phyloP scores from a whole-genome alignment of 2,113 vertebrate species.

The Pangasianodon gigas region DNA sequence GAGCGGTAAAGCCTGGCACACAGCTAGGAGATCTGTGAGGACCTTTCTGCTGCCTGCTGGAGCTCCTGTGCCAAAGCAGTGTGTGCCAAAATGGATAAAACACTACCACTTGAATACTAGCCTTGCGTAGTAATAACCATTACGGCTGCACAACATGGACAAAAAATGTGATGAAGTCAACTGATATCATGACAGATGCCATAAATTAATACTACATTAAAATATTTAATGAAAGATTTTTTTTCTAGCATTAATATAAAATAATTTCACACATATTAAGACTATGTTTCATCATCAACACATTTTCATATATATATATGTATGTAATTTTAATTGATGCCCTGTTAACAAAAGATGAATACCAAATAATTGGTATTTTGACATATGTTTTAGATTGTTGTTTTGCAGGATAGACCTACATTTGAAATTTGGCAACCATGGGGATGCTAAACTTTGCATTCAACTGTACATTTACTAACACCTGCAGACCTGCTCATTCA shows the following conservation, averaged over 20 bases:
- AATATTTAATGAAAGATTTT: background rate
- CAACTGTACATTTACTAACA: background rate
- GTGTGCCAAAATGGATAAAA: constrained; percentile 3
- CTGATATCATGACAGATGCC: background rate
- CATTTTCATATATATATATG: too few species aligned
- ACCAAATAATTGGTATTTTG: too few species aligned
- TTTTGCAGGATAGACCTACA: too few species aligned
- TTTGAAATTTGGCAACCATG: too few species aligned
- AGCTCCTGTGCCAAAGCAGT: background rate
- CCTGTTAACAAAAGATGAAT: too few species aligned
- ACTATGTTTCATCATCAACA: too few species aligned
- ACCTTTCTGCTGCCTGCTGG: background rate
- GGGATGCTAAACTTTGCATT: too few species aligned
- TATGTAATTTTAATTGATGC: too few species aligned
- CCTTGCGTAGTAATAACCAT: background rate
- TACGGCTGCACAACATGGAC: background rate
- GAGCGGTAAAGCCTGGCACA: constrained; percentile 48
- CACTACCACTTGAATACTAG: background rate
- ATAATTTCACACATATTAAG: too few species aligned
- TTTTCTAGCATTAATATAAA: too few species aligned
- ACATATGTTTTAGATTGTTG: too few species aligned
- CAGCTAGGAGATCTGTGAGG: background rate
- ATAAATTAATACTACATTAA: background rate
- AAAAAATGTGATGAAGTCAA: background rate
- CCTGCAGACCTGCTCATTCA: background rate